A percentile compares a stretch with the other conserved stretches of the same genome.
Evolutionary conservation across 2,113 vertebrate genomes (phyloP).

Genomic region (Oreotragus oreotragus): DNA sequence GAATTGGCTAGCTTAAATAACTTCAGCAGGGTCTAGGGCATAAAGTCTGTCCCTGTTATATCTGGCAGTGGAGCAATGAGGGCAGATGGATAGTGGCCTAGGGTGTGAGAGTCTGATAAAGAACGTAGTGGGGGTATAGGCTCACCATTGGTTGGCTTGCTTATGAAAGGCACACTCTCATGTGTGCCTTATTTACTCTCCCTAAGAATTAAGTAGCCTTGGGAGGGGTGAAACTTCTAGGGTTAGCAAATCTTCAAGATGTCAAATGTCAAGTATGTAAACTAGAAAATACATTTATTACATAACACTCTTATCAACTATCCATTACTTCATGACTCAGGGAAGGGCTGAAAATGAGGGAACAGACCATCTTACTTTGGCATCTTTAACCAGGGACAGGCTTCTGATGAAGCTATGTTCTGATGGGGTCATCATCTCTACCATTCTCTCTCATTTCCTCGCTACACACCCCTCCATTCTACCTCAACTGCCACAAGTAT

Average conservation of each 20-base stretch:
- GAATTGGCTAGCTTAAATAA: neutral
- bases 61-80: neutral
- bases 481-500: neutral
- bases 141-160: neutral
- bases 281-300: neutral
- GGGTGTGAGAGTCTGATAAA: neutral
- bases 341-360: neutral
- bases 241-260: neutral
- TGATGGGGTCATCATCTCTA: neutral
- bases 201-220: neutral
- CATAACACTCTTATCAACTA: neutral
- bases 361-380: neutral
- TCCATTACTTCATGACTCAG: neutral
- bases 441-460: neutral
- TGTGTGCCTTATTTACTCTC: neutral
- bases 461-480: neutral
- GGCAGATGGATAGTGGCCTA: neutral
- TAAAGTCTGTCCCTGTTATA: neutral
- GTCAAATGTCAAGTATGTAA: neutral
- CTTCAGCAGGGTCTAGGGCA: neutral
- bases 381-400: neutral
- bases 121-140: neutral
- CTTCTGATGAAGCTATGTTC: neutral
- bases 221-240: neutral
- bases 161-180: neutral